phyloP scores from a whole-genome alignment of 2,888 invertebrate genomes.

The Laspeyria flexula region DNA sequence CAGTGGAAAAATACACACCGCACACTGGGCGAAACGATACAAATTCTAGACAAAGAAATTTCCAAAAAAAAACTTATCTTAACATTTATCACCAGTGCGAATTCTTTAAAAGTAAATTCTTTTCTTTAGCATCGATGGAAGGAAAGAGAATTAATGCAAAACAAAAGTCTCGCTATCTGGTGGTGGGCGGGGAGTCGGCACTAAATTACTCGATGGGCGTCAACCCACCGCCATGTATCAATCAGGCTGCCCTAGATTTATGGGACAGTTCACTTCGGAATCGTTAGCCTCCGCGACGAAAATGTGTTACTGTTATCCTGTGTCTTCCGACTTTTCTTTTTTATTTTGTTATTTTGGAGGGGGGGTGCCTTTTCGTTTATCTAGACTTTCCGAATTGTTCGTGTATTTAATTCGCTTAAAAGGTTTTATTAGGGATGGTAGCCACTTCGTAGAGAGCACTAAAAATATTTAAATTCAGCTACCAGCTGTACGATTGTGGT shows the following conservation, averaged over 20 bases:
- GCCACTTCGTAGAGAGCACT: not conserved
- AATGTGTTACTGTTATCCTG: slow-evolving; percentile 80
- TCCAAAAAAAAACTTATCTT: slow-evolving; percentile 38
- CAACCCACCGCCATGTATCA: slow-evolving; percentile 87
- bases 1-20: slow-evolving; percentile 15
- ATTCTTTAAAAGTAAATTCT: slow-evolving; percentile 51
- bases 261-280: slow-evolving; percentile 84
- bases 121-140: slow-evolving; percentile 53
- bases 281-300: slow-evolving; percentile 84
- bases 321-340: slow-evolving; percentile 65
- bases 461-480: no score
- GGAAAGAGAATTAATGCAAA: slow-evolving; percentile 84
- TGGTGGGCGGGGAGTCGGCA: slow-evolving; percentile 87
- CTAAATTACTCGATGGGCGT: slow-evolving; percentile 89
- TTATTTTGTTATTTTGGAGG: slow-evolving; percentile 50
- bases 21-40: slow-evolving; percentile 32
- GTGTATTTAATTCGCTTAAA: slow-evolving; percentile 25
- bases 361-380: slow-evolving; percentile 30
- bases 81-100: slow-evolving; percentile 47
- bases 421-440: not conserved
- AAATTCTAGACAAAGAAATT: slow-evolving; percentile 31
- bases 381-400: slow-evolving; percentile 31
- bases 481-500: no score
- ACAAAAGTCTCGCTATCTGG: slow-evolving; percentile 83
- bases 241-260: slow-evolving; percentile 81